A percentile compares a stretch with the other conserved stretches of the same genome.
phyloP scores from a whole-genome alignment of 2,888 invertebrate species.

The Lysandra coridon region DNA sequence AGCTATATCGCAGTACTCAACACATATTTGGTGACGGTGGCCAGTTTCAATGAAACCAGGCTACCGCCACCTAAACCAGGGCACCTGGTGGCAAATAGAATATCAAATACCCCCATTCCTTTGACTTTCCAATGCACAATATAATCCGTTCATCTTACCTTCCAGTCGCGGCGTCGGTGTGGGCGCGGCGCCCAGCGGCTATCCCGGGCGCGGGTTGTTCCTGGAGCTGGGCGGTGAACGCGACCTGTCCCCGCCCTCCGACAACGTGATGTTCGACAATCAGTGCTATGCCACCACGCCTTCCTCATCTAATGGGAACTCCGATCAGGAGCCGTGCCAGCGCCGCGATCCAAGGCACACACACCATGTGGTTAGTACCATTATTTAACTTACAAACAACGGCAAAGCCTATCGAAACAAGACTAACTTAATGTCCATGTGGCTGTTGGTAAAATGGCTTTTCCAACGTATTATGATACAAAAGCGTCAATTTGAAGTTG shows the following conservation, averaged over 20 bases:
- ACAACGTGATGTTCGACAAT: constrained; percentile 96
- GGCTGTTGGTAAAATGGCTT: too few species aligned
- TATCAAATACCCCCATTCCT: too few species aligned
- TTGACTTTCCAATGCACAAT: too few species aligned
- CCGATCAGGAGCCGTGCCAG: constrained; percentile 89
- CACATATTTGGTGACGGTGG: too few species aligned
- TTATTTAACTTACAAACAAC: neutral
- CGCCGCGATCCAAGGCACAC: constrained; percentile 80
- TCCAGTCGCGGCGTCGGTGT: constrained; percentile 69
- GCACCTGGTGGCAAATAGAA: too few species aligned
- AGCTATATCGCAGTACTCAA: too few species aligned
- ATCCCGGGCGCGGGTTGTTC: constrained; percentile 87
- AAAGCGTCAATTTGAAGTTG: too few species aligned
- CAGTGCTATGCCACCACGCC: constrained; percentile 97
- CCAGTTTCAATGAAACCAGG: too few species aligned
- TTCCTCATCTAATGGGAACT: constrained; percentile 95
- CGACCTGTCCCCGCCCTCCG: constrained; percentile 91
- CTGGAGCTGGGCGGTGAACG: constrained; percentile 87
- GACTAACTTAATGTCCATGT: too few species aligned
- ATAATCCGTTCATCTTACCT: neutral
- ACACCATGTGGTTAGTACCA: constrained; percentile 79
- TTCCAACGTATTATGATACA: too few species aligned
- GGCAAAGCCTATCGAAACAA: too few species aligned
- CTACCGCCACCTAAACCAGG: too few species aligned
- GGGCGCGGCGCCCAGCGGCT: constrained; percentile 77